Evolutionary conservation across 2,113 vertebrate species (phyloP), one percentile per base, ranked within the genome.

Genomic region (Passer montanus): DNA sequence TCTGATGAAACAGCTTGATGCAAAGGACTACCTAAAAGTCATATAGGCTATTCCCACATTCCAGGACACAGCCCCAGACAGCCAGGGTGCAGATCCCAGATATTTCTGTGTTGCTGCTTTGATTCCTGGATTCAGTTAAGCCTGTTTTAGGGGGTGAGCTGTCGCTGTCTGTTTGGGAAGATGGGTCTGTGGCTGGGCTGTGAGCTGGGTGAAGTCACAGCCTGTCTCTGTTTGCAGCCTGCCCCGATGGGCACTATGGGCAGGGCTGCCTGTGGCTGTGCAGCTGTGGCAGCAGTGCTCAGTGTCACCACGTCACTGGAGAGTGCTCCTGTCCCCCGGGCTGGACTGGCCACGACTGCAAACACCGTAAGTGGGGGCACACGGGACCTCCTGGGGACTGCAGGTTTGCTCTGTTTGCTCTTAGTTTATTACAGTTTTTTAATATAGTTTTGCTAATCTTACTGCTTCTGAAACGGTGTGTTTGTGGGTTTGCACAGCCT

Each of bases 281-380:
- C 78, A 96, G 91, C 75, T 98, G 97, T 74, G 89, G 91, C 43
- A 66, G 76, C 26, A 59, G 79, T 27, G 87, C 90, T 67, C 94
- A 27, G 20, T 98, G 98, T 87, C 95, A 98, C 95, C 89, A 85
- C 7, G 67, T 97, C 77, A 97, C 85, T 0, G 97, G 98, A 72
- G 90, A 63, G 43, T 97, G 97, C 59, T 50, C 55, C 4, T 98
- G 93, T 91, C 58, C 94, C 46, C 91, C 86, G 0, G 97, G 89
- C 64, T 95, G 93, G 93, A 93, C 89, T 4, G 95, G 96, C 59
- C 92, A 30, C 4, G 9, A 60, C 84, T 97, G 97, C 91, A 85
- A 56, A 56, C 76, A 41, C n/a, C 11, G 44, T 96, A 72, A 97
- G 94, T 97, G 70, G 35, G 67, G 18, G 53, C 56, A 26, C 33